Conservation (phyloP, 1,140 invertebrate genomes). For the Venustaconcha ellipsiformis region DNA sequence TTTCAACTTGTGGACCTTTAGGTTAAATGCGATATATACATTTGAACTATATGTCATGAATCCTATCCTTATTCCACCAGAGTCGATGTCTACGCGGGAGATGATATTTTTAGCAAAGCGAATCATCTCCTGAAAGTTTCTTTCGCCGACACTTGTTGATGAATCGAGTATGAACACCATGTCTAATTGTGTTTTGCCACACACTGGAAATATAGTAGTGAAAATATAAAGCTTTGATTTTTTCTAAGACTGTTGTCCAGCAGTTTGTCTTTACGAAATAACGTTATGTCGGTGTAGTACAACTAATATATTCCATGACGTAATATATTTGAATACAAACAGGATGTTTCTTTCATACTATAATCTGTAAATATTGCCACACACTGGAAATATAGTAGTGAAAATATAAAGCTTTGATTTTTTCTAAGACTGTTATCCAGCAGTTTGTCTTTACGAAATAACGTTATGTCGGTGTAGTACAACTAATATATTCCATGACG, state of each 20-base stretch:
- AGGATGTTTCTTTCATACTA: too few relatives aligned
- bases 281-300: too few relatives aligned
- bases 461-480: too few relatives aligned
- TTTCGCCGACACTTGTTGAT: conserved; percentile 47
- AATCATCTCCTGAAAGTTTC: conserved; percentile 43
- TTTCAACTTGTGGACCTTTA: conserved; percentile 31
- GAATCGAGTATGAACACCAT: conserved; percentile 48
- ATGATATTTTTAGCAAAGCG: conserved; percentile 45
- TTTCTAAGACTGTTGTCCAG: too few relatives aligned
- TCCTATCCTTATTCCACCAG: conserved; percentile 37
- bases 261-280: too few relatives aligned
- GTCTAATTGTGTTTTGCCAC: conserved; percentile 19
- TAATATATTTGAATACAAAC: too few relatives aligned
- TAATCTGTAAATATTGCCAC: background rate
- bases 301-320: too few relatives aligned
- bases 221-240: too few relatives aligned
- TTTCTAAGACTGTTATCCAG: too few relatives aligned
- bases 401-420: too few relatives aligned
- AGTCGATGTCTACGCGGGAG: conserved; percentile 26
- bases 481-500: too few relatives aligned
- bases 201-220: conserved; percentile 19
- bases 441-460: too few relatives aligned
- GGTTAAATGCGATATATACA: conserved; percentile 38
- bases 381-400: conserved; percentile 19
- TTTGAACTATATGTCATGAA: conserved; percentile 39